phyloP scores from a whole-genome alignment of 2,113 vertebrate genomes.

The Forbesichthys agassizii region DNA sequence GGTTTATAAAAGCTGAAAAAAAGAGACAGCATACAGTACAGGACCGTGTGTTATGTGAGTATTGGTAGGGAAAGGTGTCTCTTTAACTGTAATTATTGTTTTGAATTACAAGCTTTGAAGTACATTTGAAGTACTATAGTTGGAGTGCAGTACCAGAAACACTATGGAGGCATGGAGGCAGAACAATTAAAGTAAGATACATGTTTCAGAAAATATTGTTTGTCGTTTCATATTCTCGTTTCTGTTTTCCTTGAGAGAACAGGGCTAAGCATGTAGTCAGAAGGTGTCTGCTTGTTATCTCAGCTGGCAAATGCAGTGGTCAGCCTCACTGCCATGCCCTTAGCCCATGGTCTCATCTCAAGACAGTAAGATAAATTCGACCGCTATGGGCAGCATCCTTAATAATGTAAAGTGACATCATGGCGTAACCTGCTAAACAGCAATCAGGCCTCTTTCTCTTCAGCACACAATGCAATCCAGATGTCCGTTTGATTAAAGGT shows the following conservation, averaged over 20 bases:
- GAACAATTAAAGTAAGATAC: not conserved
- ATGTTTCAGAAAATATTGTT: not conserved
- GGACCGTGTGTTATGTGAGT: too few relatives aligned
- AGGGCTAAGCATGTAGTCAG: slow-evolving; percentile 2
- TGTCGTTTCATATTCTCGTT: not conserved
- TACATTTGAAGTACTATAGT: too few relatives aligned
- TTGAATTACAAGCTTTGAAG: too few relatives aligned
- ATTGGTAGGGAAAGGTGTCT: too few relatives aligned
- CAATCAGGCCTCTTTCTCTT: slow-evolving; percentile 66
- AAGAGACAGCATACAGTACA: too few relatives aligned
- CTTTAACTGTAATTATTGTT: too few relatives aligned
- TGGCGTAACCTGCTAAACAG: slow-evolving; percentile 70
- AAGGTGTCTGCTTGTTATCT: slow-evolving; percentile 43
- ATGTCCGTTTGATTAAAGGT: slow-evolving; percentile 73
- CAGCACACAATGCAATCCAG: slow-evolving; percentile 67
- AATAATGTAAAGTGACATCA: slow-evolving; percentile 78
- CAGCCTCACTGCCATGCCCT: slow-evolving; percentile 32
- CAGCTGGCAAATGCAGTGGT: slow-evolving; percentile 25
- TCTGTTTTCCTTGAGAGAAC: slow-evolving; percentile 6
- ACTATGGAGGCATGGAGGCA: not conserved
- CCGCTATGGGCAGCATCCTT: slow-evolving; percentile 66
- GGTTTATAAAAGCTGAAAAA: too few relatives aligned
- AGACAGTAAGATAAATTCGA: slow-evolving; percentile 66
- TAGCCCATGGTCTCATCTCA: slow-evolving; percentile 30
- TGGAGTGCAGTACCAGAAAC: too few relatives aligned